Evolutionary conservation across 2,113 vertebrate species (phyloP).

Genomic region (Polypterus bichir): DNA sequence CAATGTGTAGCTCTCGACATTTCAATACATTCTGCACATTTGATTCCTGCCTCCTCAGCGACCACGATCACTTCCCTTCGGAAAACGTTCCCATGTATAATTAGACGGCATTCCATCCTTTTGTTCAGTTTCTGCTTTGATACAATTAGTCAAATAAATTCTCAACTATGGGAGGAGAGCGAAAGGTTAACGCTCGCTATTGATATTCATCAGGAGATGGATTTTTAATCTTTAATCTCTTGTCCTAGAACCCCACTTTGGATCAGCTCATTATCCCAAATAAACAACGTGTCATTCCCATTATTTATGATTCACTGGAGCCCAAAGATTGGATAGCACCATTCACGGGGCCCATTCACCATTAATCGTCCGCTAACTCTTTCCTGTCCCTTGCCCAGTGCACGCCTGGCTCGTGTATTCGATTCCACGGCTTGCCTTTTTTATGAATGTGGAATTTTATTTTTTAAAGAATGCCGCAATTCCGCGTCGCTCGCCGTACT

Average conservation of each 20-base stretch:
- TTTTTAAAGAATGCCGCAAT: slow-evolving; percentile 71
- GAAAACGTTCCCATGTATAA: slow-evolving; percentile 7
- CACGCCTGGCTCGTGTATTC: slow-evolving; percentile 57
- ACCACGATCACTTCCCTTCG: too few relatives aligned
- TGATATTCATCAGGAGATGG: slow-evolving; percentile 76
- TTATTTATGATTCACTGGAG: slow-evolving; percentile 75
- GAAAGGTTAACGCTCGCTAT: slow-evolving; percentile 74
- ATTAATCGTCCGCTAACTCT: slow-evolving; percentile 79
- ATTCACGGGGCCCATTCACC: slow-evolving; percentile 70
- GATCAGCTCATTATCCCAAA: slow-evolving; percentile 79
- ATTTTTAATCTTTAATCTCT: slow-evolving; percentile 82
- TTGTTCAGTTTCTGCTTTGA: slow-evolving; percentile 22
- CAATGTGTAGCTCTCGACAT: too few relatives aligned
- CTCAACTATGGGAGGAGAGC: slow-evolving; percentile 53
- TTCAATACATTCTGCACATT: too few relatives aligned
- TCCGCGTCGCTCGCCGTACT: slow-evolving; percentile 61
- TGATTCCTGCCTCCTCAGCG: too few relatives aligned
- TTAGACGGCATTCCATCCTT: slow-evolving; percentile 10
- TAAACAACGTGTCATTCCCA: slow-evolving; percentile 75
- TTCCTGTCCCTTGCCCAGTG: slow-evolving; percentile 65
- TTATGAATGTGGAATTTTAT: slow-evolving; percentile 78
- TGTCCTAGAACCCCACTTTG: slow-evolving; percentile 63
- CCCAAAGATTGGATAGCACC: slow-evolving; percentile 67
- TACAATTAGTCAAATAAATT: slow-evolving; percentile 39
- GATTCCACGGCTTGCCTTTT: slow-evolving; percentile 53